Percentiles rank a stretch among this genome's conserved stretches.
These are phyloP conservation scores for Zosterops borbonicus DNA, from an alignment of 2,113 vertebrate genomes.

Conservation along the genomic window DNA sequence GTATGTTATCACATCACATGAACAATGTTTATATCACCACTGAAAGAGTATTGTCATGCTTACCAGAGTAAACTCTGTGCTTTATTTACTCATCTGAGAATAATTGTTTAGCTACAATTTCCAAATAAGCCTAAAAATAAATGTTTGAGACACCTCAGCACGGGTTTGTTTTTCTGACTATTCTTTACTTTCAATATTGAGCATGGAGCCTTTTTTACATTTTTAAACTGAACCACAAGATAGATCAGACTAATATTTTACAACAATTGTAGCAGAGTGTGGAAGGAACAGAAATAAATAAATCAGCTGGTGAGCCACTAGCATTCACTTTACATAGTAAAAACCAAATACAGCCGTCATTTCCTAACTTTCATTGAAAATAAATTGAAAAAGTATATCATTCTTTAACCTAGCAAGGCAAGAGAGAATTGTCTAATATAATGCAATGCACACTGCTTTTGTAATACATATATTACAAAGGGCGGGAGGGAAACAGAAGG, in stretches of 20 bases:
- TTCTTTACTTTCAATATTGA: background rate
- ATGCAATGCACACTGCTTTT: conserved; percentile 8
- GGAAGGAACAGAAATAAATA: conserved; percentile 68
- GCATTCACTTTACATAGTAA: conserved; percentile 68
- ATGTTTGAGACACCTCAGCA: background rate
- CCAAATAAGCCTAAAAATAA: background rate
- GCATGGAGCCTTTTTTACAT: background rate
- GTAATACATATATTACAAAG: conserved; percentile 52
- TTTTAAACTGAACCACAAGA: background rate
- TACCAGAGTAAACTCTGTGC: background rate
- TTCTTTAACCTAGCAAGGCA: conserved; percentile 59
- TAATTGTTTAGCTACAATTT: background rate
- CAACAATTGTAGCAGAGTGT: conserved; percentile 31
- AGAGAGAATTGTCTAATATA: conserved; percentile 37
- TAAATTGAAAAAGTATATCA: conserved; percentile 72
- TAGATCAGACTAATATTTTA: conserved; percentile 65
- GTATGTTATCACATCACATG: background rate
- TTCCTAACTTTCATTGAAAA: conserved; percentile 65
- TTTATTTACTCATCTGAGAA: background rate
- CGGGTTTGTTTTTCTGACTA: background rate
- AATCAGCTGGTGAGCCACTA: conserved; percentile 64
- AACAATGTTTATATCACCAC: background rate
- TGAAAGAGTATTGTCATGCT: background rate
- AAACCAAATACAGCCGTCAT: conserved; percentile 69
- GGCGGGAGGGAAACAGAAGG: background rate